Evolutionary conservation across 2,113 vertebrate genomes (phyloP).

Genomic region (Zosterops hypoxanthus): DNA sequence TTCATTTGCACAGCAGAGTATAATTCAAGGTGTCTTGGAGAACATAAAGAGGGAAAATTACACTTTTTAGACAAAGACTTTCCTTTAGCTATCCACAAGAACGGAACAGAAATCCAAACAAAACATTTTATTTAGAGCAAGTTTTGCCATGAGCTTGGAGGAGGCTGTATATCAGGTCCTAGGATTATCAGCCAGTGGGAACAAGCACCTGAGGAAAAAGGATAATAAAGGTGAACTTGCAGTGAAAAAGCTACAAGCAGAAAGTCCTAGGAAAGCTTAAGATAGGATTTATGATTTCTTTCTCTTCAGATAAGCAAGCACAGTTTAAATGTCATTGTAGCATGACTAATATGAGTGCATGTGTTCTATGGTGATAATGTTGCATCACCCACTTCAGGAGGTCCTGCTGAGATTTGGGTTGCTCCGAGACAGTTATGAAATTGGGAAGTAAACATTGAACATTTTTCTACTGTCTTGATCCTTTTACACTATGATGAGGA

Average conservation of each 20-base stretch:
- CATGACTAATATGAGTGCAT: not conserved
- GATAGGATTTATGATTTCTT: not conserved
- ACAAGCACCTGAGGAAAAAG: not conserved
- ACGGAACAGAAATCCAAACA: not conserved
- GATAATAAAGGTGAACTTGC: not conserved
- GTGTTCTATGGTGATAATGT: not conserved
- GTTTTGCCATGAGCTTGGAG: not conserved
- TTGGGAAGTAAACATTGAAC: not conserved
- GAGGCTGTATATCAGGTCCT: not conserved
- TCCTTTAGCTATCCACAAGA: not conserved
- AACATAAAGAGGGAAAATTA: not conserved
- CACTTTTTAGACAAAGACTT: not conserved
- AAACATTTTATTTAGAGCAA: not conserved
- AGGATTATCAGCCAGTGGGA: not conserved
- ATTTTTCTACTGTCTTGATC: not conserved
- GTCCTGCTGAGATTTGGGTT: not conserved
- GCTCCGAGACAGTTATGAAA: not conserved
- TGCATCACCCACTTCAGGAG: not conserved
- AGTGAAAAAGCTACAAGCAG: slow-evolving; percentile 2
- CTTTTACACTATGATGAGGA: not conserved
- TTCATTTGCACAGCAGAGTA: not conserved
- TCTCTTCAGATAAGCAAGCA: not conserved
- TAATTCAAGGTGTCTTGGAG: not conserved
- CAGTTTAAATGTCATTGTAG: not conserved
- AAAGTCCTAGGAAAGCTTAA: slow-evolving; percentile 36